Conservation (phyloP, 2,797 vertebrate genomes). For the Pipistrellus pipistrellus region DNA sequence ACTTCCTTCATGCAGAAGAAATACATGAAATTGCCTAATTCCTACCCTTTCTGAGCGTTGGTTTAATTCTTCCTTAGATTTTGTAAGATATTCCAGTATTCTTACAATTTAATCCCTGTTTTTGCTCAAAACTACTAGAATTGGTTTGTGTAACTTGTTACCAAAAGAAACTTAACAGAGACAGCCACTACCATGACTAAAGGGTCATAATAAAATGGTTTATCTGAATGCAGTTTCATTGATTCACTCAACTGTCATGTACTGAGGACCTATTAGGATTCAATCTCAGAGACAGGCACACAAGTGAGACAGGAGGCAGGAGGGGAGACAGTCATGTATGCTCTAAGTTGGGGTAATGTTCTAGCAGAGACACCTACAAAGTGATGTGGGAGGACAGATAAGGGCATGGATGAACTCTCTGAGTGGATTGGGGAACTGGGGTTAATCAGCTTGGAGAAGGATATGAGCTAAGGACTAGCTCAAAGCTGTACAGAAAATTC, state of each 20-base stretch:
- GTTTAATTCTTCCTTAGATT: slow-evolving; percentile 34
- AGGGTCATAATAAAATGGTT: slow-evolving; percentile 32
- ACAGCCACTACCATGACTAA: neutral
- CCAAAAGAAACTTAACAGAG: slow-evolving; percentile 40
- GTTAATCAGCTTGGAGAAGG: slow-evolving; percentile 66
- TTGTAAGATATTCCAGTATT: slow-evolving; percentile 15
- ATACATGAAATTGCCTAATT: neutral
- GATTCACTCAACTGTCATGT: slow-evolving; percentile 19
- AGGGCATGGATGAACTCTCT: slow-evolving; percentile 36
- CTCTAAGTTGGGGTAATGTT: slow-evolving; percentile 5
- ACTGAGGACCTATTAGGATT: neutral
- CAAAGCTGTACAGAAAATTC: slow-evolving; percentile 63
- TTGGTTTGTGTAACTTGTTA: slow-evolving; percentile 33
- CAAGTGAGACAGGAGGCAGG: slow-evolving; percentile 33
- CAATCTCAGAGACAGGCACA: neutral
- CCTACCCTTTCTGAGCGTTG: neutral
- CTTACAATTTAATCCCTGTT: neutral
- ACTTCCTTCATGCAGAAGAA: neutral
- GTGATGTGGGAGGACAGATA: neutral
- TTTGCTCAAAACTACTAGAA: slow-evolving; percentile 33
- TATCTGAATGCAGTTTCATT: slow-evolving; percentile 14
- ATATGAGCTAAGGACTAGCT: slow-evolving; percentile 58
- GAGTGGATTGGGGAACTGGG: neutral
- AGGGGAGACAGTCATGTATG: neutral
- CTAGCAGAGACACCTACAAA: slow-evolving; percentile 5